Conservation (phyloP, 2,113 vertebrate species). For the Crotalus viridis region DNA sequence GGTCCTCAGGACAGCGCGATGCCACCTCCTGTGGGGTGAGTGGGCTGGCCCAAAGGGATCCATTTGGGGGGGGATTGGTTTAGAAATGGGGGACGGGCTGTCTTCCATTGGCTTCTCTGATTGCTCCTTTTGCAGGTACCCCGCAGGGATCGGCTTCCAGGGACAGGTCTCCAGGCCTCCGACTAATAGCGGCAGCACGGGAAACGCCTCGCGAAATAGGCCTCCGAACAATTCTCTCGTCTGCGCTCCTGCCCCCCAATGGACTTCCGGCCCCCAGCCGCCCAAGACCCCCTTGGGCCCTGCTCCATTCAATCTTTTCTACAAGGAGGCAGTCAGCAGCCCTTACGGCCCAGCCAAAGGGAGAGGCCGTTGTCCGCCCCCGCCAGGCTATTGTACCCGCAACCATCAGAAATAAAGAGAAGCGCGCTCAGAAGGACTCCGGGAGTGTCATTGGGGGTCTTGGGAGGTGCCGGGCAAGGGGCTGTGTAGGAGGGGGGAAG, state of each 20-base stretch:
- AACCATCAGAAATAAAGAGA: slow-evolving; percentile 23
- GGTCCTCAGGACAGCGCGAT: fast-evolving
- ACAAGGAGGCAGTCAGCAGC: not conserved
- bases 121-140: not conserved
- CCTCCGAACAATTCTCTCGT: fast-evolving
- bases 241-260: fast-evolving
- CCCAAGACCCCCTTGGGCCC: not conserved
- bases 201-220: not conserved
- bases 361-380: not conserved
- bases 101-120: not conserved
- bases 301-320: fast-evolving
- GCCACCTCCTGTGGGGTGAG: not conserved
- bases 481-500: not conserved
- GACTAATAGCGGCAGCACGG: not conserved
- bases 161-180: not conserved
- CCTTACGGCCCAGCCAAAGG: not conserved
- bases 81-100: not conserved
- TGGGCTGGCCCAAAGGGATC: slow-evolving; percentile 6
- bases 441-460: fast-evolving
- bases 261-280: not conserved
- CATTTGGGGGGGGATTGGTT: not conserved
- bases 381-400: fast-evolving
- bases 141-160: fast-evolving
- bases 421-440: not conserved
- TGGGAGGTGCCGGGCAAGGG: fast-evolving